These are phyloP conservation scores for Leptodirus hochenwartii DNA, from an alignment of 2,888 invertebrate species.

Conservation along the genomic window DNA sequence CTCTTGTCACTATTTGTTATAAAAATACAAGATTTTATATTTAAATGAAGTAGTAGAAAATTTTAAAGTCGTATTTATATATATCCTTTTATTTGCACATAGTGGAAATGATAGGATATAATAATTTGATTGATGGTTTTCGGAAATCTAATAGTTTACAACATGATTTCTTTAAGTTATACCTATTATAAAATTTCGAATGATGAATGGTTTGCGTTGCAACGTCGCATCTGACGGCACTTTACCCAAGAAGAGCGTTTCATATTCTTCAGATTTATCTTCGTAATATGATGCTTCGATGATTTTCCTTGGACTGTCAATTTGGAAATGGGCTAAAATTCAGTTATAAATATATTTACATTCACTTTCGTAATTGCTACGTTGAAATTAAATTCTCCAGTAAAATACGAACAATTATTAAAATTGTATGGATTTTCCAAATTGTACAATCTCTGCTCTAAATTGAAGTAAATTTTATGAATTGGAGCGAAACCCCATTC, in stretches of 20 bases:
- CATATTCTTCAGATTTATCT: constrained; percentile 19
- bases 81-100: too few relatives aligned
- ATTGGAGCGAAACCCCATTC: constrained; percentile 30
- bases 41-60: too few relatives aligned
- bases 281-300: constrained; percentile 7
- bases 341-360: not conserved
- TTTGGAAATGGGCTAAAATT: constrained; percentile 8
- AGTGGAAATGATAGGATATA: too few relatives aligned
- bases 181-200: constrained; percentile 36
- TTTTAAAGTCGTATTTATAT: too few relatives aligned
- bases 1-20: too few relatives aligned
- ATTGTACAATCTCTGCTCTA: constrained; percentile 13
- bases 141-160: too few relatives aligned
- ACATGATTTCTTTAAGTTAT: too few relatives aligned
- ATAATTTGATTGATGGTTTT: too few relatives aligned
- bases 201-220: constrained; percentile 28
- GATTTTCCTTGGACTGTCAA: constrained; percentile 8
- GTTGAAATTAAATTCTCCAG: constrained; percentile 2
- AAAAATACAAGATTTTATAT: too few relatives aligned
- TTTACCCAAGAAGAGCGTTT: constrained; percentile 16
- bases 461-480: constrained; percentile 33
- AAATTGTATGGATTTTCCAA: constrained; percentile 13
- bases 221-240: constrained; percentile 34
- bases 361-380: not conserved
- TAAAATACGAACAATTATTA: constrained; percentile 9